Conservation (phyloP, 2,113 vertebrate species). For the Haemorhous mexicanus region DNA sequence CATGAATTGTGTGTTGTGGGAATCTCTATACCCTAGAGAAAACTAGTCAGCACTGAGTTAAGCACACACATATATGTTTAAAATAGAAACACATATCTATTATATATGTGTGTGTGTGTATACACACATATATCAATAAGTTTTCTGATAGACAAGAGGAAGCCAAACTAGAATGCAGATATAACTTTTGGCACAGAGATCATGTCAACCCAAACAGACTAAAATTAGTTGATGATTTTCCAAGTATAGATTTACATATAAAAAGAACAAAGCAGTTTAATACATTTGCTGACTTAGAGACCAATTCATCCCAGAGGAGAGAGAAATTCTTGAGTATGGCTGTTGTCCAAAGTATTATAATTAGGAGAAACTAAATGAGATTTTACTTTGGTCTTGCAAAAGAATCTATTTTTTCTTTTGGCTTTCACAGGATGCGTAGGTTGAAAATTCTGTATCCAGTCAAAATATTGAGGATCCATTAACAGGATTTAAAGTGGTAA, state of each 20-base stretch:
- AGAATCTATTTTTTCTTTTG: not conserved
- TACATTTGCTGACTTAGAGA: not conserved
- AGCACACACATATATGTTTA: not conserved
- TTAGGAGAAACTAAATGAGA: not conserved
- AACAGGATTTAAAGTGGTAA: not conserved
- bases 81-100: not conserved
- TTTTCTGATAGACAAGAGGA: not conserved
- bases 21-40: not conserved
- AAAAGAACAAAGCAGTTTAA: conserved; percentile 35
- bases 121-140: not conserved
- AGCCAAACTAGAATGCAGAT: conserved; percentile 59
- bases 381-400: not conserved
- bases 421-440: not conserved
- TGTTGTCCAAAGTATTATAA: conserved; percentile 30
- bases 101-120: not conserved
- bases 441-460: not conserved
- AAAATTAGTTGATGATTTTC: conserved; percentile 61
- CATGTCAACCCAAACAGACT: conserved; percentile 50
- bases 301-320: not conserved
- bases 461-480: not conserved
- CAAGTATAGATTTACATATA: conserved; percentile 52
- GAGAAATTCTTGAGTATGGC: not conserved
- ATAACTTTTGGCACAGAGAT: conserved; percentile 47
- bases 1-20: not conserved
- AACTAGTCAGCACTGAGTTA: not conserved